These are phyloP conservation scores for Agrilus mali DNA, from an alignment of 2,888 invertebrate species.

Conservation along the genomic window DNA sequence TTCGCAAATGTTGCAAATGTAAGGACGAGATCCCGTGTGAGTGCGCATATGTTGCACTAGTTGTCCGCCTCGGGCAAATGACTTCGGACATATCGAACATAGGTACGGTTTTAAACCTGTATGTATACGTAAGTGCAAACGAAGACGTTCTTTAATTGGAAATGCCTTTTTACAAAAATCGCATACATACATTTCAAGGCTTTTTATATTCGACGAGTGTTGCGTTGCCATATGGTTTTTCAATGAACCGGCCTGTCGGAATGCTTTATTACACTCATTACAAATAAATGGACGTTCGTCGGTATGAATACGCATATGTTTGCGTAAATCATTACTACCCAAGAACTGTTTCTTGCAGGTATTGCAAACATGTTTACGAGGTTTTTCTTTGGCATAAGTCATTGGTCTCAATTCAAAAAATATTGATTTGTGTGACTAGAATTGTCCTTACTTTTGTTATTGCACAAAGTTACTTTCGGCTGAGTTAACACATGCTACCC, in stretches of 20 bases:
- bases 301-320: slow-evolving; percentile 54
- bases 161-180: slow-evolving; percentile 65
- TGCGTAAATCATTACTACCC: slow-evolving; percentile 50
- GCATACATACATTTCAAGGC: slow-evolving; percentile 47
- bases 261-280: slow-evolving; percentile 46
- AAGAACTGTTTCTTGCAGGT: slow-evolving; percentile 52
- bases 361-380: slow-evolving; percentile 42
- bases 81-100: slow-evolving; percentile 49
- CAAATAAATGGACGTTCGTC: slow-evolving; percentile 52
- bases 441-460: slow-evolving; percentile 9
- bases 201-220: slow-evolving; percentile 36
- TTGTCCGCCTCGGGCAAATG: slow-evolving; percentile 62
- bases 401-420: slow-evolving; percentile 24
- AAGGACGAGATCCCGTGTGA: slow-evolving; percentile 61
- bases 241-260: slow-evolving; percentile 50
- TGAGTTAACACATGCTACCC: too few species aligned
- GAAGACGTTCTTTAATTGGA: slow-evolving; percentile 60
- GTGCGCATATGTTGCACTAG: slow-evolving; percentile 61
- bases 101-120: slow-evolving; percentile 56
- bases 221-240: slow-evolving; percentile 48
- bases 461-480: slow-evolving; percentile 3
- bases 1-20: slow-evolving; percentile 57
- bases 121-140: slow-evolving; percentile 61
- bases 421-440: slow-evolving; percentile 15
- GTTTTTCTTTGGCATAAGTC: slow-evolving; percentile 36